A percentile compares a stretch with the other conserved stretches of the same genome.
Conservation (phyloP, 2,888 invertebrate genomes). For the Rhamphomyia laevipes region DNA sequence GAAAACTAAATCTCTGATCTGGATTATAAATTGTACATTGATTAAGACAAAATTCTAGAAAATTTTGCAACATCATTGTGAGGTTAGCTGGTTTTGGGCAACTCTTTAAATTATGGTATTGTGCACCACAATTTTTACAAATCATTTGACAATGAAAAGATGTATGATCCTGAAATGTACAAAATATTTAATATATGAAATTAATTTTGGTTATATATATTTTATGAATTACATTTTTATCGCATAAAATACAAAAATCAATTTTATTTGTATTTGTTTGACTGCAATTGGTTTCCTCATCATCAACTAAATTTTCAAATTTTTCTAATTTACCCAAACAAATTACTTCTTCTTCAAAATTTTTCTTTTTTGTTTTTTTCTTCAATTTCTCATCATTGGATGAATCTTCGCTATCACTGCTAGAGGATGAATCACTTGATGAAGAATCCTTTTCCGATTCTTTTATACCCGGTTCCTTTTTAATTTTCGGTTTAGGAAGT, state of each 20-base stretch:
- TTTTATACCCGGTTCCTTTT: neutral
- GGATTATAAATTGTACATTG: slow-evolving; percentile 15
- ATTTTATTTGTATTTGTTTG: neutral
- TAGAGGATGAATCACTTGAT: neutral
- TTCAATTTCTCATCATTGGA: neutral
- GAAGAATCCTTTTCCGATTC: slow-evolving; percentile 5
- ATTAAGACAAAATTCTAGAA: slow-evolving; percentile 31
- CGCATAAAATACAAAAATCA: slow-evolving; percentile 25
- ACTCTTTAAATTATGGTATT: slow-evolving; percentile 25
- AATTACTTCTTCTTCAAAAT: slow-evolving; percentile 25
- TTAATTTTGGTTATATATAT: neutral
- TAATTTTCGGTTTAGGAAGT: slow-evolving; percentile 9
- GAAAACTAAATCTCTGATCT: neutral
- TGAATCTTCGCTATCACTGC: neutral
- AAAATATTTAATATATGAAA: slow-evolving; percentile 1
- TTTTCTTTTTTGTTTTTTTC: neutral
- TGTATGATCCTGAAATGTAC: slow-evolving; percentile 23
- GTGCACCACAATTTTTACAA: slow-evolving; percentile 29
- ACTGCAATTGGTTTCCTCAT: slow-evolving; percentile 17
- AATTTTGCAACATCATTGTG: slow-evolving; percentile 27
- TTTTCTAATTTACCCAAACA: slow-evolving; percentile 26
- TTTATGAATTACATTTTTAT: slow-evolving; percentile 22
- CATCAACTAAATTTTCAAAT: slow-evolving; percentile 20
- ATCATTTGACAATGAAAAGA: slow-evolving; percentile 31
- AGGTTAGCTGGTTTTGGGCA: slow-evolving; percentile 29